Conservation (phyloP, 2,113 vertebrate species). For the Ahaetulla prasina region DNA sequence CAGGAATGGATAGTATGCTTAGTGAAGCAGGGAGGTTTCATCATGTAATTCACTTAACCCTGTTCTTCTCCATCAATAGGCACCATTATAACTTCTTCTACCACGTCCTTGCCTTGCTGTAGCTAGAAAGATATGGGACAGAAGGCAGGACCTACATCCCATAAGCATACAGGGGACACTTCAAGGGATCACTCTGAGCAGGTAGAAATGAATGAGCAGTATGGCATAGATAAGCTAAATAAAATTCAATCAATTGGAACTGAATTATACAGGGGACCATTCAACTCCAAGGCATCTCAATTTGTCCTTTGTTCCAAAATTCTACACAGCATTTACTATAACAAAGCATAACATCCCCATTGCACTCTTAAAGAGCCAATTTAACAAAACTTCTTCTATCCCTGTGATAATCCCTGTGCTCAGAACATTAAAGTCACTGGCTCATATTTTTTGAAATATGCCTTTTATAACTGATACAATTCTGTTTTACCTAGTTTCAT, state of each 20-base stretch:
- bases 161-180: neutral
- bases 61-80: neutral
- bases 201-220: neutral
- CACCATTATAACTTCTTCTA: neutral
- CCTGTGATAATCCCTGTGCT: neutral
- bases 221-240: neutral
- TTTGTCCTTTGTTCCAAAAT: neutral
- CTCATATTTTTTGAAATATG: neutral
- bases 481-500: neutral
- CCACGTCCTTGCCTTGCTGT: neutral
- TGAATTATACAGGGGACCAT: neutral
- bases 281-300: neutral
- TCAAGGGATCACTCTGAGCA: neutral
- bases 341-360: neutral
- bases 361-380: neutral
- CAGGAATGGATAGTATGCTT: neutral
- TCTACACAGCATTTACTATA: neutral
- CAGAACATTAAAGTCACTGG: neutral
- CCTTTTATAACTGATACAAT: neutral
- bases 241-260: neutral
- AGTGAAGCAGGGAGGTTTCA: neutral
- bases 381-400: neutral
- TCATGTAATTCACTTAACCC: neutral
- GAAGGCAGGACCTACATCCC: neutral
- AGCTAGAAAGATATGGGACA: neutral